Base-by-base conservation (phyloP, 2,113 vertebrate genomes). In the Craseonycteris thonglongyai region DNA sequence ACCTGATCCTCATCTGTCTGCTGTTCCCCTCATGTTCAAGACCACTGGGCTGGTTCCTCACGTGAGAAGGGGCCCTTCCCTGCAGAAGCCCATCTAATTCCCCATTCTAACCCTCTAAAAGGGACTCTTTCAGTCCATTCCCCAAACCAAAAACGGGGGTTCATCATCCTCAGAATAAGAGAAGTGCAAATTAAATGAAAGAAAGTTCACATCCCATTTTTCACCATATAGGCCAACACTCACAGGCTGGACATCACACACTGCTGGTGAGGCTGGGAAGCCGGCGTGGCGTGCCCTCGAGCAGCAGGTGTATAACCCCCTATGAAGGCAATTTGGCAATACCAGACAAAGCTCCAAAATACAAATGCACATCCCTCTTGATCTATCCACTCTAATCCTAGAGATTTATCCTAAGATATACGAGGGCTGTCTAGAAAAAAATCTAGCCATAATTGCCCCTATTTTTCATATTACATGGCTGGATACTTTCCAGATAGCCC, bases 221-320 rank as follows among this genome's bases (percentile, higher is more conserved):
- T 18, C 58, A 54, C 28, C 12, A 38, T 49, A 30, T 5, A 22
- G 56, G 63, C 33, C 5, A 0, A 16, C 22, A 7, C 65, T 40
- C 26, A 9, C 15, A 30, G 14, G 14, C n/a, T 9, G 38, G 74
- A 40, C 3, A 5, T 45, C 47, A 68, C 26, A 6, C 0, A 42
- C 51, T 68, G 21, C 58, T 22, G 72, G 69, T 13, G 15, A 45
- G 56, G 0, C 21, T 45, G 8, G 14, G 35, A 47, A 40, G 68
- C 40, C 0, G 30, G 54, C 1, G 0, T 0, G 26, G 47, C 2
- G 0, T 0, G 0, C 35, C 61, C 69, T 33, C 2, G 9, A 15
- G 51, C 4, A 4, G 40, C 80, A 8, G 33, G 19, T 47, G 51
- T 7, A 2, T 1, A 16, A 33, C 9, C 65, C 63, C 72, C 49